Base-by-base conservation (phyloP, 2,797 vertebrate genomes). In the Distichodus sexfasciatus region DNA sequence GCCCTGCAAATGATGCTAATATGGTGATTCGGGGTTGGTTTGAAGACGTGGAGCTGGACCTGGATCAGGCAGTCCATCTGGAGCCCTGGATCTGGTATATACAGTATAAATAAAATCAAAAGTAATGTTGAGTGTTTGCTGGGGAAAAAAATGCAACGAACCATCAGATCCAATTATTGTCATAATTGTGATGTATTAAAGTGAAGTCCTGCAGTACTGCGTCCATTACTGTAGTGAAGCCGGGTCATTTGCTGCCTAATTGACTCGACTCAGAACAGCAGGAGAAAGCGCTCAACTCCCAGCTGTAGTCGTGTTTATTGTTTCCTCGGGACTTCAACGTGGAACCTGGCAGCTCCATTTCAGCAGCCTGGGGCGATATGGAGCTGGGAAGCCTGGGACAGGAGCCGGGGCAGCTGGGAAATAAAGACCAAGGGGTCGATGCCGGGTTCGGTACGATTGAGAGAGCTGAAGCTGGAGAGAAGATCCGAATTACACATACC, bases 201-300 rank as follows among this genome's bases (percentile, higher is more conserved):
- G 73, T 82, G 75, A 83, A 77, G 82, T 83, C 69, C 58, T 76
- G 73, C 76, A 73, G 78, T 82, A 74, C 80, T 81, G 82, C 82
- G 81, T 86, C 84, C 84, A 85, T 87, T 85, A 86, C 82, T 81
- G 81, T 80, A 79, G 74, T 82, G 86, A 88, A 76, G 76, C 80
- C 78, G 88, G 90, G 87, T 89, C 88, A 90, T 92, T 92, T 89
- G 80, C 83, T 89, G 86, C 87, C 83, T 90, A 91, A 91, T 88
- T 90, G 88, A 87, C 87, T 89, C 76, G 63, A 81, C 74, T 81
- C 62, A 76, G 78, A 84, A 83, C 83, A 84, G 82, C 19, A 38
- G 8, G 68, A 44, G 50, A 86, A 82, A 81, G 75, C 82, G 81
- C 80, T 85, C 46, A 78, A 82, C 86, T 71, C 53, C 17, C 59